Percentiles rank a stretch among this genome's conserved stretches.
These are phyloP conservation scores for Cheilosia urbana DNA, from an alignment of 2,888 invertebrate genomes.

Conservation along the genomic window DNA sequence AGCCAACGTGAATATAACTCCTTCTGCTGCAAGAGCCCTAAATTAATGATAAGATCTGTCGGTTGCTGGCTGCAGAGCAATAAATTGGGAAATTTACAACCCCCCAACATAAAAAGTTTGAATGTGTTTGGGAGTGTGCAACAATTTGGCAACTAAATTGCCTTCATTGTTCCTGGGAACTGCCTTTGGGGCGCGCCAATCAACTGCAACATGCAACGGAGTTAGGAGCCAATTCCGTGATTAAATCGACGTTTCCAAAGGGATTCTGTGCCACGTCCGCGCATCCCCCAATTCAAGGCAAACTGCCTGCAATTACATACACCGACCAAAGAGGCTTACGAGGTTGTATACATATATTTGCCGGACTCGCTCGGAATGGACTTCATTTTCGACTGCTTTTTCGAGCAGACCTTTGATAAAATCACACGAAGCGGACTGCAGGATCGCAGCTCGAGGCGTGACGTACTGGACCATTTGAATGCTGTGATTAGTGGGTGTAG, in stretches of 20 bases:
- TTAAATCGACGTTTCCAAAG: neutral
- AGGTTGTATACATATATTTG: neutral
- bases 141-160: constrained; percentile 56
- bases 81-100: constrained; percentile 21
- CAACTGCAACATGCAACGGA: constrained; percentile 24
- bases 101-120: constrained; percentile 1
- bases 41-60: constrained; percentile 26
- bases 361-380: constrained; percentile 86
- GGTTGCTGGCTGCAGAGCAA: constrained; percentile 1
- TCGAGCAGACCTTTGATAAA: constrained; percentile 89
- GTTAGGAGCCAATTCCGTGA: constrained; percentile 15
- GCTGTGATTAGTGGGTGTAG: constrained; percentile 90
- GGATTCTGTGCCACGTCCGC: neutral
- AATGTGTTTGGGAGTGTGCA: constrained; percentile 8
- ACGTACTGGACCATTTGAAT: constrained; percentile 91
- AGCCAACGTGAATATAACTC: neutral
- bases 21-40: neutral
- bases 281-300: constrained; percentile 26
- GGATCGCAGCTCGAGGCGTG: constrained; percentile 88
- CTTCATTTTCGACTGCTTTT: constrained; percentile 91
- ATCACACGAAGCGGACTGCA: constrained; percentile 90
- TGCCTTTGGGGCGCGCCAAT: neutral
- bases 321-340: constrained; percentile 7
- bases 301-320: constrained; percentile 33
- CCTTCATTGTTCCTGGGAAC: neutral